These are phyloP conservation scores for Candidula unifasciata DNA, from an alignment of 2,888 invertebrate genomes.

Conservation along the genomic window DNA sequence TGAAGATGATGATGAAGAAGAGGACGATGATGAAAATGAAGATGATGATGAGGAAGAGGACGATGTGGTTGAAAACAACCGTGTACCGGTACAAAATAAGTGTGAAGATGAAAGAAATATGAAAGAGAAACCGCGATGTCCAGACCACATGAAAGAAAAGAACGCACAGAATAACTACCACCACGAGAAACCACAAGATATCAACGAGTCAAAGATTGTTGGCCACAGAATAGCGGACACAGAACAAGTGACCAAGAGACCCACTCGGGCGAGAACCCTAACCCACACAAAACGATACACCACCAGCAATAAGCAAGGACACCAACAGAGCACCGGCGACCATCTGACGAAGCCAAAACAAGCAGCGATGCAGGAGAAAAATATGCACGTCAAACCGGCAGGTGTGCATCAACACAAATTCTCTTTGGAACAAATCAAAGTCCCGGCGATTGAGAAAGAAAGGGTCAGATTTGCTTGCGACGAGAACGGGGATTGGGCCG, in stretches of 20 bases:
- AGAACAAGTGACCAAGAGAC: background rate
- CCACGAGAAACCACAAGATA: background rate
- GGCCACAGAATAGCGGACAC: background rate
- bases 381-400: background rate
- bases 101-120: background rate
- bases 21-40: constrained; percentile 30
- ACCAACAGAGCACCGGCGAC: constrained; percentile 31
- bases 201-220: background rate
- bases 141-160: background rate
- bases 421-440: constrained; percentile 54
- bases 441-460: constrained; percentile 52
- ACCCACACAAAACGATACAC: constrained; percentile 11
- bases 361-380: background rate
- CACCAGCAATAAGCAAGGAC: background rate
- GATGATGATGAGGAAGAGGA: constrained; percentile 1
- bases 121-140: background rate
- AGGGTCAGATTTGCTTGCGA: constrained; percentile 50
- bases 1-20: constrained; percentile 11
- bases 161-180: constrained; percentile 17
- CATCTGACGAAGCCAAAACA: background rate
- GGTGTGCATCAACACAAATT: constrained; percentile 16
- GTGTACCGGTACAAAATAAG: background rate
- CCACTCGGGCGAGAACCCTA: background rate
- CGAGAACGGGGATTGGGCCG: constrained; percentile 54
- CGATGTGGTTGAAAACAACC: background rate